Percentiles rank a stretch among this genome's conserved stretches.
Evolutionary conservation across 2,797 vertebrate species (phyloP).

Genomic region (Platyrinchus mystaceus): DNA sequence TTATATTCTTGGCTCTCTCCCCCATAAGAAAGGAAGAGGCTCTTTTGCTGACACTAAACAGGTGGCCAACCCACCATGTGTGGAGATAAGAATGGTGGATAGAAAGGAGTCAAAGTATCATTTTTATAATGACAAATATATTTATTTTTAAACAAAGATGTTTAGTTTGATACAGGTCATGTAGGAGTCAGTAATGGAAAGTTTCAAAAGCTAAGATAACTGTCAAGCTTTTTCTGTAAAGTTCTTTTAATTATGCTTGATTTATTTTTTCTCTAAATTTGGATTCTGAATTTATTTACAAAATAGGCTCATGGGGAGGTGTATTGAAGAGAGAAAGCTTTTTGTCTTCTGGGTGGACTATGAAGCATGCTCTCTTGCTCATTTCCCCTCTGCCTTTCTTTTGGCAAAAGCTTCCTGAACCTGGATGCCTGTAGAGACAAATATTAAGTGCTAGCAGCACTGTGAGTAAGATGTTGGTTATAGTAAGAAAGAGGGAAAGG

Average conservation of each 20-base stretch:
- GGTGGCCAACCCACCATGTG: not conserved
- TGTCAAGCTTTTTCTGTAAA: not conserved
- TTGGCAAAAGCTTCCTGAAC: not conserved
- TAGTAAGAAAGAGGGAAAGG: not conserved
- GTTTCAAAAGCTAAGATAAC: not conserved
- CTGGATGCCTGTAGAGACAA: too few species aligned
- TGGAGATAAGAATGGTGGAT: not conserved
- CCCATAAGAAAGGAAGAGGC: not conserved
- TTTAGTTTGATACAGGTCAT: not conserved
- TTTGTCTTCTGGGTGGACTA: not conserved
- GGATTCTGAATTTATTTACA: not conserved
- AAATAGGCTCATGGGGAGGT: not conserved
- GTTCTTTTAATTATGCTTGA: not conserved
- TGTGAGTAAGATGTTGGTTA: not conserved
- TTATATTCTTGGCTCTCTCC: not conserved
- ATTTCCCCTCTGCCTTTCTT: not conserved
- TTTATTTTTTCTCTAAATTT: not conserved
- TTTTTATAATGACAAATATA: not conserved
- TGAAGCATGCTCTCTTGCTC: not conserved
- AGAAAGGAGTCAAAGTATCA: not conserved
- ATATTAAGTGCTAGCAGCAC: too few species aligned
- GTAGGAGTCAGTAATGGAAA: not conserved
- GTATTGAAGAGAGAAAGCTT: not conserved
- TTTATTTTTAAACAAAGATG: not conserved
- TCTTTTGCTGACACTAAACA: not conserved